Percentiles rank a stretch among this genome's conserved stretches.
phyloP scores from a whole-genome alignment of 2,113 vertebrate species.

The Semnornis frantzii region DNA sequence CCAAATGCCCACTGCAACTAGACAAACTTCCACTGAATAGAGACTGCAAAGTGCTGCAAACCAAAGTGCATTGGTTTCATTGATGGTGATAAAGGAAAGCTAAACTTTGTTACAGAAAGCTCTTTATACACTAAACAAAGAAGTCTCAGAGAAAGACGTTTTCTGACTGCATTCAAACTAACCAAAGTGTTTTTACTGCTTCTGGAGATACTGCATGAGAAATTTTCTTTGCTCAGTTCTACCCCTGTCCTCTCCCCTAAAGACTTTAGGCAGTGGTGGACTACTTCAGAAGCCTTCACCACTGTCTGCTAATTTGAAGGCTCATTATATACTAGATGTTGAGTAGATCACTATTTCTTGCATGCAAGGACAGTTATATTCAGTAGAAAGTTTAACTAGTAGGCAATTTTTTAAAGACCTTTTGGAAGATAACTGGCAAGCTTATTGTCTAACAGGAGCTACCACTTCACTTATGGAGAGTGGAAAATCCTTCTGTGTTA shows the following conservation, averaged over 20 bases:
- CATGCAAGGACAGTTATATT: slow-evolving; percentile 60
- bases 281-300: background rate
- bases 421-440: slow-evolving; percentile 7
- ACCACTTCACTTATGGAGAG: background rate
- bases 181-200: background rate
- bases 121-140: background rate
- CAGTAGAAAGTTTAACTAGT: slow-evolving; percentile 48
- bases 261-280: background rate
- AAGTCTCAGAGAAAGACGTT: background rate
- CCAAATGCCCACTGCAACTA: background rate
- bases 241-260: background rate
- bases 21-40: slow-evolving; percentile 49
- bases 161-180: background rate
- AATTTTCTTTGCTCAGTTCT: background rate
- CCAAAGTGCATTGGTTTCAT: background rate
- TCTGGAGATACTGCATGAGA: background rate
- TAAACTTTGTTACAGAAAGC: background rate
- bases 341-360: background rate
- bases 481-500: slow-evolving; percentile 12
- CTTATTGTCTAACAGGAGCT: background rate
- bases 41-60: background rate
- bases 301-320: background rate
- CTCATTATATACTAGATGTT: background rate
- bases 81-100: background rate
- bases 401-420: background rate